phyloP scores from a whole-genome alignment of 2,113 vertebrate species.

The Bos taurus region ARS-UCD2.0 NC_037343.1:50255001-50255500 shows the following conservation, averaged over 20 bases:
- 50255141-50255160: background rate
- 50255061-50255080: background rate
- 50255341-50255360: background rate
- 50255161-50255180: background rate
- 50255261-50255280: background rate
- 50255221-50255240: background rate
- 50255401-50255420: background rate
- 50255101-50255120: background rate
- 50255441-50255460: background rate
- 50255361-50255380: background rate
- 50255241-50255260: background rate
- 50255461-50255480: background rate
- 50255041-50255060: background rate
- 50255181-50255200: background rate
- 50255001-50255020: background rate
- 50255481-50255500: background rate
- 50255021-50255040: background rate
- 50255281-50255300: background rate
- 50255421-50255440: background rate
- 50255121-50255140: accelerated
- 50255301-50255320: background rate
- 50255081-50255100: background rate
- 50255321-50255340: background rate
- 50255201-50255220: background rate
- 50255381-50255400: background rate